phyloP scores from a whole-genome alignment of 2,888 invertebrate genomes.

The Dryobotodes eremita region DNA sequence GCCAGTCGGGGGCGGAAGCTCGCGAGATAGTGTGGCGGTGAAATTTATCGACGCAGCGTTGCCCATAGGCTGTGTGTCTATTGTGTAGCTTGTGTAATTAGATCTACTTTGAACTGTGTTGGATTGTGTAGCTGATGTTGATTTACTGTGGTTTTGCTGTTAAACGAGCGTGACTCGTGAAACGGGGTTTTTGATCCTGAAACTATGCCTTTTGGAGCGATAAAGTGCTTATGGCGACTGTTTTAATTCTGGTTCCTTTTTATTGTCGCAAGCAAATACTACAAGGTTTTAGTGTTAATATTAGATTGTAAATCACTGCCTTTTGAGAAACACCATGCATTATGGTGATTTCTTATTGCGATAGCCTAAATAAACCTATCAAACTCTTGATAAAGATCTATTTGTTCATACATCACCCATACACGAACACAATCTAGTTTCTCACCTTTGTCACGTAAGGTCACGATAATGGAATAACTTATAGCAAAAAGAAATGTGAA shows the following conservation, averaged over 20 bases:
- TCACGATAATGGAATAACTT: slow-evolving; percentile 6
- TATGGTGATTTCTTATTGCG: slow-evolving; percentile 18
- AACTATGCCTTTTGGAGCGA: neutral
- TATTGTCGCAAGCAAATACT: slow-evolving; percentile 7
- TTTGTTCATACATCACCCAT: slow-evolving; percentile 19
- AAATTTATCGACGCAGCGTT: slow-evolving; percentile 55
- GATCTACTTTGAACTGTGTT: slow-evolving; percentile 26
- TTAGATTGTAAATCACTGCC: neutral
- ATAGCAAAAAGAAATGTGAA: neutral
- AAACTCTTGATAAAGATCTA: slow-evolving; percentile 27
- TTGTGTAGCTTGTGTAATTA: slow-evolving; percentile 46
- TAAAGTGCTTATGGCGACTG: neutral
- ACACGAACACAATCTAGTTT: slow-evolving; percentile 27
- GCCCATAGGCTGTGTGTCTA: slow-evolving; percentile 23
- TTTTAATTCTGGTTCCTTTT: neutral
- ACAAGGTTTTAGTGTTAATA: slow-evolving; percentile 9
- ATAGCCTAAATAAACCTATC: slow-evolving; percentile 24
- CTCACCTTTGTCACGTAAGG: slow-evolving; percentile 20
- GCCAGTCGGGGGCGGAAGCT: slow-evolving; percentile 51
- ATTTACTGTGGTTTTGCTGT: neutral
- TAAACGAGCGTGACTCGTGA: neutral
- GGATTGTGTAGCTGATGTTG: neutral
- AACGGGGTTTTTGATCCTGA: neutral
- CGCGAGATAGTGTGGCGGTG: slow-evolving; percentile 44
- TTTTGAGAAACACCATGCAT: slow-evolving; percentile 12